A percentile compares a stretch with the other conserved stretches of the same genome.
Conservation (phyloP, 2,797 vertebrate species). For the Lithobates sylvaticus region DNA sequence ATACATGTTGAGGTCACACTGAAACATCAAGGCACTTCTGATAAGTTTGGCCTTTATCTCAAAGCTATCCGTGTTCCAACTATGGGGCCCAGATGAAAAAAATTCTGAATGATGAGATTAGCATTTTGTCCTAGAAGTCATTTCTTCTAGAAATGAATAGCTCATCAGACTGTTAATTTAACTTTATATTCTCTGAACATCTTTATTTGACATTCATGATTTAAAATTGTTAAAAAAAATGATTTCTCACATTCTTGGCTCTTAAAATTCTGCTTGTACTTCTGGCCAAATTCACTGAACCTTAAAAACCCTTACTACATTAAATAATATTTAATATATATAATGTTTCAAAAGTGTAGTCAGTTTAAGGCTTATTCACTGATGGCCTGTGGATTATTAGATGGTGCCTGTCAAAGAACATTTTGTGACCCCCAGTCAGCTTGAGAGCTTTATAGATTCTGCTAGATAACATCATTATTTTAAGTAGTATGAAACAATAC, state of each 20-base stretch:
- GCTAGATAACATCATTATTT: background rate
- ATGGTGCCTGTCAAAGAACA: background rate
- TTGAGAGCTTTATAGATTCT: background rate
- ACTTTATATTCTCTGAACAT: constrained; percentile 41
- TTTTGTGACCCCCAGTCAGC: background rate
- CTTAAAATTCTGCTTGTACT: constrained; percentile 10
- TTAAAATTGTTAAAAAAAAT: constrained; percentile 36
- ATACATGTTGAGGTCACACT: no score
- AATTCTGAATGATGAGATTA: constrained; percentile 14
- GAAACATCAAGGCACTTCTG: no score
- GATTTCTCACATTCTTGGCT: constrained; percentile 41
- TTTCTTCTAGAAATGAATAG: constrained; percentile 28
- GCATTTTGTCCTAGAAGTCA: background rate
- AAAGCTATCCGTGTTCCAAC: no score
- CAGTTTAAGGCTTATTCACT: background rate
- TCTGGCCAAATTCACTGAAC: constrained; percentile 30
- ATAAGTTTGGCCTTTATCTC: no score
- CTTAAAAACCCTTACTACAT: constrained; percentile 23
- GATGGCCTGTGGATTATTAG: background rate
- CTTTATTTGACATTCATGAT: constrained; percentile 36
- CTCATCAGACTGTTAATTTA: constrained; percentile 37
- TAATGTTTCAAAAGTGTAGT: constrained; percentile 30
- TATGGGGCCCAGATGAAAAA: no score
- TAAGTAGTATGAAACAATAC: background rate
- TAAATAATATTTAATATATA: constrained; percentile 47